Conservation (phyloP, 1,140 invertebrate species). For the Eurosta solidaginis region DNA sequence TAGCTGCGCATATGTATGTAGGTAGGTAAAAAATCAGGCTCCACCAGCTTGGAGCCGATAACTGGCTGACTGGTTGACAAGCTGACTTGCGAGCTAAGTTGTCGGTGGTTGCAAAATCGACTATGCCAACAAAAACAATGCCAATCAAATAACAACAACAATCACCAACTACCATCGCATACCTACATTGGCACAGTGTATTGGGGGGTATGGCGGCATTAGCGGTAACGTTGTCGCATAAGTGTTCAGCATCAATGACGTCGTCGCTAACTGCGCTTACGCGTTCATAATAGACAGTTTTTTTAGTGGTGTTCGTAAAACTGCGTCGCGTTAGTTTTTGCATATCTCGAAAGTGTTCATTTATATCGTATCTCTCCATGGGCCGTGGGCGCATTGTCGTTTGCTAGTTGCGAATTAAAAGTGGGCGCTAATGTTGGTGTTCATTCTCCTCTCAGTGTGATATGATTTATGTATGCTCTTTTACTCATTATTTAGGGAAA, state of each 20-base stretch:
- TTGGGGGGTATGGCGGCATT: neutral
- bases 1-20: neutral
- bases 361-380: neutral
- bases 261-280: neutral
- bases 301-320: neutral
- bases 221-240: neutral
- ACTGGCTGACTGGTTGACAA: neutral
- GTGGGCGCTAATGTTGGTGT: constrained; percentile 17
- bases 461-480: no score
- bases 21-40: neutral
- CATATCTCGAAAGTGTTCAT: constrained; percentile 16
- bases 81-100: no score
- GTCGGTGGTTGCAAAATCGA: constrained; percentile 23
- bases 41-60: neutral
- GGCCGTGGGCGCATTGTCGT: constrained; percentile 25
- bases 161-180: neutral
- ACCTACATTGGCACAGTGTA: neutral
- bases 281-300: neutral
- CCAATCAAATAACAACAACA: neutral
- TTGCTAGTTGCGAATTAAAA: neutral
- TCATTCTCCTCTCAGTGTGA: neutral
- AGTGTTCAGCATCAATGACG: neutral
- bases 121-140: neutral
- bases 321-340: neutral
- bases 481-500: no score